Base-by-base conservation (phyloP, 2,797 vertebrate genomes). In the Coregonus ussuriensis region DNA sequence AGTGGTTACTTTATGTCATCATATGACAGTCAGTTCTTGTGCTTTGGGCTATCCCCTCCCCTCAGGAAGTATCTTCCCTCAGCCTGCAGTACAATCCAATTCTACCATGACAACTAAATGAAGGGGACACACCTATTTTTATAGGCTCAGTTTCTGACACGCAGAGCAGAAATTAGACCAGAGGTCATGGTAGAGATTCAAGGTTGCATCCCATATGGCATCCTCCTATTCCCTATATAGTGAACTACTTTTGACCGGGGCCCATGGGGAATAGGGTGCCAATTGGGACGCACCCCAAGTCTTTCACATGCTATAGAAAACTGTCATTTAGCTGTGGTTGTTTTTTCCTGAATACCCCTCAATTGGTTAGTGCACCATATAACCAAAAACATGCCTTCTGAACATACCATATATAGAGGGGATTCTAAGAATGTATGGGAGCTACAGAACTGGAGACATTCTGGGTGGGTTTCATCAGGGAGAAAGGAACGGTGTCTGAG, bases 231-330 rank as follows among this genome's bases (percentile, higher is more conserved):
- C 9, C 7, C 41, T 47, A 47, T 47, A 11, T 47, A 47, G 41
- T 47, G 41, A 9, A 47, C 41, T 47, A 47, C 41, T 47, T 47
- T 47, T 47, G 41, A 47, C 41, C 0, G 41, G 9, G 9, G 9
- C 41, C 9, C 41, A 47, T 47, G 11, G 41, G 41, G 9, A 47
- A 11, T 47, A 11, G 9, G 41, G 41, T 47, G 9, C 9, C 41
- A 47, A 0, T 47, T 47, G 41, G 9, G 41, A 47, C 9, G 9
- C 0, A 3, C 7, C 2, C 2, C 41, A 56, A 85, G 86, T 91
- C 87, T 81, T 67, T 77, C 18, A 71, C 79, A 80, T 80, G 71
- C 75, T 70, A 65, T 54, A 33, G 0, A 54, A 82, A 89, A 83
- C 90, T 85, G 85, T 84, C 81, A 18, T 78, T 77, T 62, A 81